Conservation (phyloP, 2,113 vertebrate species). For the Cynopterus brachyotis region DNA sequence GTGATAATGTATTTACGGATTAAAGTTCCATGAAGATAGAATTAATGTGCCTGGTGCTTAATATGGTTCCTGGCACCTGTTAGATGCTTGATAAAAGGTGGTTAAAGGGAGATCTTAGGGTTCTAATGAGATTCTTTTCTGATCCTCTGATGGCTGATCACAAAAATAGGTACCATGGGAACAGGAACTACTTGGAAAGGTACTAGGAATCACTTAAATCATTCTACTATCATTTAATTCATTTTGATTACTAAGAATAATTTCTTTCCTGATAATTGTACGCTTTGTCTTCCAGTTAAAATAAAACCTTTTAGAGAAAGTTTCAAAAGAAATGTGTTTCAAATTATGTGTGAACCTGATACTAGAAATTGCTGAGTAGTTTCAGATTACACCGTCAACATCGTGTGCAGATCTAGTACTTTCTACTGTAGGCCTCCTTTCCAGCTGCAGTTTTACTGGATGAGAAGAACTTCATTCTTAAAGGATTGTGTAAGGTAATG, state of each 20-base stretch:
- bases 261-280: not conserved
- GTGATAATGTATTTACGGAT: not conserved
- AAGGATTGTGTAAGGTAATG: not conserved
- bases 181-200: not conserved
- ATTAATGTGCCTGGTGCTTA: not conserved
- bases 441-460: not conserved
- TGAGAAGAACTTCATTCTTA: slow-evolving; percentile 1
- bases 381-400: slow-evolving; percentile 55
- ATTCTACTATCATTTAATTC: not conserved
- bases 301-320: slow-evolving; percentile 31
- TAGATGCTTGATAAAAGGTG: not conserved
- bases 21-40: not conserved
- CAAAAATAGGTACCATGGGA: not conserved
- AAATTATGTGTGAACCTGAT: slow-evolving; percentile 51
- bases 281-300: not conserved
- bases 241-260: not conserved
- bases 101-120: not conserved
- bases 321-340: slow-evolving; percentile 46
- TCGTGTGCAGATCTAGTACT: not conserved
- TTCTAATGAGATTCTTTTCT: not conserved
- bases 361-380: slow-evolving; percentile 35
- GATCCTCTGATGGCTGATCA: not conserved
- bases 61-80: not conserved
- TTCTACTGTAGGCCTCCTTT: not conserved
- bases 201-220: not conserved